Conservation (phyloP, 2,113 vertebrate genomes). For the Atherinomorus stipes region DNA sequence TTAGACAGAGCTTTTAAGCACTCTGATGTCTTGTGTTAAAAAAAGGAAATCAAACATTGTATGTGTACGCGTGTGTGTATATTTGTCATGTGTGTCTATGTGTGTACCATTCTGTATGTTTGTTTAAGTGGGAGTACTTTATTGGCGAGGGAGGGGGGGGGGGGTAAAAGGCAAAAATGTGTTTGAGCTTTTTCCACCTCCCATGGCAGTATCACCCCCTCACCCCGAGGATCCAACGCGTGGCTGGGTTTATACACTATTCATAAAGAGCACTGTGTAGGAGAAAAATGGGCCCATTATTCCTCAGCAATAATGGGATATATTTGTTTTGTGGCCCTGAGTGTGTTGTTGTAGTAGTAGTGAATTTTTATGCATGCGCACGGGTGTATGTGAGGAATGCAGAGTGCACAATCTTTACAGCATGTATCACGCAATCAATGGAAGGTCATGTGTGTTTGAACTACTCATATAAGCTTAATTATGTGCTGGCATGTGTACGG, state of each 20-base stretch:
- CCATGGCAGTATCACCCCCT: slow-evolving; percentile 29
- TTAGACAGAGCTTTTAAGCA: slow-evolving; percentile 72
- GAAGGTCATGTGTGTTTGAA: slow-evolving; percentile 12
- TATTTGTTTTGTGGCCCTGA: slow-evolving; percentile 72
- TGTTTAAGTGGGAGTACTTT: slow-evolving; percentile 62
- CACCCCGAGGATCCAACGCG: slow-evolving; percentile 40
- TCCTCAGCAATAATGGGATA: slow-evolving; percentile 64
- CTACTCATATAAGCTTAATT: slow-evolving; percentile 5
- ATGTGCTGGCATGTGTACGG: neutral
- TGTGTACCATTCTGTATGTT: slow-evolving; percentile 34
- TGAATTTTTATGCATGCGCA: slow-evolving; percentile 29
- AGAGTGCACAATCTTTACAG: neutral
- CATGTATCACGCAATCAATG: slow-evolving; percentile 8
- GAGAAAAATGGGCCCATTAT: slow-evolving; percentile 78
- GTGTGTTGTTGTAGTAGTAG: slow-evolving; percentile 19
- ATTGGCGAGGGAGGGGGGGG: slow-evolving; percentile 21
- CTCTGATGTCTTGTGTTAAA: slow-evolving; percentile 54
- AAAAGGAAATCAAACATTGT: slow-evolving; percentile 16
- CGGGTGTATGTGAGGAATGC: slow-evolving; percentile 26
- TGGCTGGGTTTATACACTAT: slow-evolving; percentile 75
- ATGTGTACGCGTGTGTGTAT: slow-evolving; percentile 13
- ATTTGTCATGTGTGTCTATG: slow-evolving; percentile 32
- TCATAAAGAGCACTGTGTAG: slow-evolving; percentile 65
- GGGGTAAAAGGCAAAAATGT: slow-evolving; percentile 64
- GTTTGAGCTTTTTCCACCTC: slow-evolving; percentile 62